phyloP scores from a whole-genome alignment of 2,113 vertebrate genomes.

The Marcusenius ussheri region DNA sequence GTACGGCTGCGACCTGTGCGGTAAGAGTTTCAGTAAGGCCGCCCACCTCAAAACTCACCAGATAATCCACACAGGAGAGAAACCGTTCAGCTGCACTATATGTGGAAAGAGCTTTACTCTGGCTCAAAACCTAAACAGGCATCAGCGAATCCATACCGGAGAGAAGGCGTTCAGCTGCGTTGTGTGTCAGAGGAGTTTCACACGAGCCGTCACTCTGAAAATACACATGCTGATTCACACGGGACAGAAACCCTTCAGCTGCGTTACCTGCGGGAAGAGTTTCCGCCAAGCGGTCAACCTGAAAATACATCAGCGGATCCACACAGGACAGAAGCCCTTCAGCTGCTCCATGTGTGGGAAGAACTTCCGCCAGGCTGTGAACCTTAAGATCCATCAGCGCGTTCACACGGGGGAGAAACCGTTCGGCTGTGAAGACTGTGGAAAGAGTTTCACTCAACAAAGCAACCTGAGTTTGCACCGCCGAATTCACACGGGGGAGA shows the following conservation, averaged over 20 bases:
- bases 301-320: slow-evolving; percentile 60
- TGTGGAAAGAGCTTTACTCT: slow-evolving; percentile 60
- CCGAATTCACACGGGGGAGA: slow-evolving; percentile 29
- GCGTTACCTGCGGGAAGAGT: slow-evolving; percentile 59
- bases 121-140: slow-evolving; percentile 55
- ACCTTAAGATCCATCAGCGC: slow-evolving; percentile 61
- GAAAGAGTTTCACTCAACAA: slow-evolving; percentile 43
- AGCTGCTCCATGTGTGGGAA: slow-evolving; percentile 61
- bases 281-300: slow-evolving; percentile 59
- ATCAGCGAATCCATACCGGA: slow-evolving; percentile 48
- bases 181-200: slow-evolving; percentile 57
- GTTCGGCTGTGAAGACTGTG: slow-evolving; percentile 40
- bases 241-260: slow-evolving; percentile 43
- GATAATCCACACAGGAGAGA: slow-evolving; percentile 52
- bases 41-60: slow-evolving; percentile 55
- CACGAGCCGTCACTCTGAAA: slow-evolving; percentile 51
- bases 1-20: slow-evolving; percentile 45
- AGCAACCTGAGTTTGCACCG: slow-evolving; percentile 40
- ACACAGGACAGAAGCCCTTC: slow-evolving; percentile 53
- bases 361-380: slow-evolving; percentile 51
- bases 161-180: slow-evolving; percentile 49
- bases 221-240: slow-evolving; percentile 60
- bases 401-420: slow-evolving; percentile 60
- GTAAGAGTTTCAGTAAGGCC: slow-evolving; percentile 52
- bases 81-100: slow-evolving; percentile 46